A percentile compares a stretch with the other conserved stretches of the same genome.
Evolutionary conservation across 2,888 invertebrate genomes (phyloP).

Genomic region (Drosophila macrospina): DNA sequence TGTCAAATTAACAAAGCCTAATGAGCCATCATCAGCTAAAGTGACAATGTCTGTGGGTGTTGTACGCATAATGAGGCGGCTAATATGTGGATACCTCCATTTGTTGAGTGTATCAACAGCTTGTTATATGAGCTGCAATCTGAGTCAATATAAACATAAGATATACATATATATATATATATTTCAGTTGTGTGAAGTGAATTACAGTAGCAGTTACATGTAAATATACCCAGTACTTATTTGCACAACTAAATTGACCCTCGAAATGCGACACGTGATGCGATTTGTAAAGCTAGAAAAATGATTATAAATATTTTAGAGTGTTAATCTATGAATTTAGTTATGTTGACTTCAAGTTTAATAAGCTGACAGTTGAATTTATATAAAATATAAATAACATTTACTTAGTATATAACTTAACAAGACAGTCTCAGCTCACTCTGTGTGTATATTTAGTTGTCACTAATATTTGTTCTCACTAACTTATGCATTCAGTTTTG

Average conservation of each 20-base stretch:
- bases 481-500: too few species aligned
- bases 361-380: too few species aligned
- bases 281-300: neutral
- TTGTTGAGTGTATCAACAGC: constrained; percentile 10
- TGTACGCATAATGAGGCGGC: constrained; percentile 20
- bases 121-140: constrained; percentile 14
- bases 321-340: neutral
- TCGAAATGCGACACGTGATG: constrained; percentile 2
- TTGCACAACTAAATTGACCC: constrained; percentile 18
- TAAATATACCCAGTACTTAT: too few species aligned
- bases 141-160: constrained; percentile 3
- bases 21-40: constrained; percentile 46
- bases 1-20: constrained; percentile 67
- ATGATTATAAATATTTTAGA: neutral
- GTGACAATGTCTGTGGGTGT: constrained; percentile 36
- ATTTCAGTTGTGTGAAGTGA: constrained; percentile 13
- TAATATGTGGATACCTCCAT: constrained; percentile 27
- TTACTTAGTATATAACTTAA: too few species aligned
- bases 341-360: neutral
- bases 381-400: too few species aligned
- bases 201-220: neutral
- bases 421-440: too few species aligned
- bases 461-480: too few species aligned
- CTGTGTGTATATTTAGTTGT: too few species aligned
- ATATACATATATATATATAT: too few species aligned